phyloP scores from a whole-genome alignment of 2,888 invertebrate species.

The Himalopsyche anomala region DNA sequence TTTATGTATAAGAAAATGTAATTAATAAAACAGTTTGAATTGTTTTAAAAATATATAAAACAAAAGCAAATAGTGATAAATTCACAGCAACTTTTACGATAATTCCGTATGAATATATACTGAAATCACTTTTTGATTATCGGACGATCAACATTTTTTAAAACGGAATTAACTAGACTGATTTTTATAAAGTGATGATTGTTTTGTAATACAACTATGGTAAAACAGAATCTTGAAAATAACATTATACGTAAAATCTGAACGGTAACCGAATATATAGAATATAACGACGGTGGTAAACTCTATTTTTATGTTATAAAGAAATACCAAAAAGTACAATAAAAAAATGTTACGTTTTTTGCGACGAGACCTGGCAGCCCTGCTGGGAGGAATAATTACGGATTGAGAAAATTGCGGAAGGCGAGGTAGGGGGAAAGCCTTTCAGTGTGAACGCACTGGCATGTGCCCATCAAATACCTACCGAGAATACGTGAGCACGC shows the following conservation, averaged over 20 bases:
- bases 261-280: neutral
- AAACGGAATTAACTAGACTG: no score
- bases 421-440: conserved; percentile 29
- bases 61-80: no score
- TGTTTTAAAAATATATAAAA: no score
- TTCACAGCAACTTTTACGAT: no score
- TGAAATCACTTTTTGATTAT: no score
- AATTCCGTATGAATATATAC: no score
- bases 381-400: conserved; percentile 16
- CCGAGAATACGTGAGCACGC: conserved; percentile 41
- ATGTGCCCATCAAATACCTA: conserved; percentile 31
- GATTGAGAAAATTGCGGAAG: conserved; percentile 10
- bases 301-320: no score
- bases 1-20: no score
- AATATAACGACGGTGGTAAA: neutral
- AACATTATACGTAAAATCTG: neutral
- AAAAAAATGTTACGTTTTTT: neutral
- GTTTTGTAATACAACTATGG: no score
- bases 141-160: no score
- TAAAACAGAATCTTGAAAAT: neutral
- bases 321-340: neutral
- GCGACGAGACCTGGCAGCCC: neutral
- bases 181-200: no score
- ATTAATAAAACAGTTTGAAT: no score
- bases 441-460: conserved; percentile 39